Base-by-base conservation (phyloP, 2,113 vertebrate species). In the Clarias gariepinus region DNA sequence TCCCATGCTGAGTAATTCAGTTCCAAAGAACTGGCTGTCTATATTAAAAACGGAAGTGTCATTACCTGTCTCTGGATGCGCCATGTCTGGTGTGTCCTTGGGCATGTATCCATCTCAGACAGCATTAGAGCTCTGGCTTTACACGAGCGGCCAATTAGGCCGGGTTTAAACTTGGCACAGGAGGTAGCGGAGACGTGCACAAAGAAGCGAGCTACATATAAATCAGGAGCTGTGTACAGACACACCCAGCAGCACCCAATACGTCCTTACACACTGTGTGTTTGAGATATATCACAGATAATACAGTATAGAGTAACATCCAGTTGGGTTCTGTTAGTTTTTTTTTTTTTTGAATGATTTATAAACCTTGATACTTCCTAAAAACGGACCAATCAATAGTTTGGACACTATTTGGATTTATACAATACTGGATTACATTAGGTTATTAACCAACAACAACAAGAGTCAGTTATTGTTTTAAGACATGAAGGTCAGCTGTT, bases 101-200 rank as follows among this genome's bases (percentile, higher is more conserved):
- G 86, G 82, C 73, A 81, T 83, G 63, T 52, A 86, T 78, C 77
- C 82, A 63, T 87, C 78, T 60, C 36, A 77, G 80, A 64, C 80
- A 28, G 73, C 68, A 64, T 69, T 55, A 53, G 3, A 85, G 47
- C 52, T 53, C 52, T 36, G 52, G 80, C 83, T 85, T 87, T 77
- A 78, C 64, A 60, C n/a, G 73, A 73, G 47, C 55, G 36, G 57
- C 82, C 82, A 89, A 85, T 89, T 87, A 87, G 53, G 52, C 64
- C 12, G 81, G 81, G 61, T 69, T 79, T 79, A 79, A 33, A 58
- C 55, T 53, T 58, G 55, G 55, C 55, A 58, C 55, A 79, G 3
- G 53, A 79, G 55, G n/a, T 79, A 58, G 53, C 9, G 52, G 53
- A 78, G 16, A 78, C 7, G 84, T 47, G 64, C 57, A 84, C 76